Evolutionary conservation across 2,113 vertebrate genomes (phyloP).

Genomic region (Erinaceus europaeus): DNA sequence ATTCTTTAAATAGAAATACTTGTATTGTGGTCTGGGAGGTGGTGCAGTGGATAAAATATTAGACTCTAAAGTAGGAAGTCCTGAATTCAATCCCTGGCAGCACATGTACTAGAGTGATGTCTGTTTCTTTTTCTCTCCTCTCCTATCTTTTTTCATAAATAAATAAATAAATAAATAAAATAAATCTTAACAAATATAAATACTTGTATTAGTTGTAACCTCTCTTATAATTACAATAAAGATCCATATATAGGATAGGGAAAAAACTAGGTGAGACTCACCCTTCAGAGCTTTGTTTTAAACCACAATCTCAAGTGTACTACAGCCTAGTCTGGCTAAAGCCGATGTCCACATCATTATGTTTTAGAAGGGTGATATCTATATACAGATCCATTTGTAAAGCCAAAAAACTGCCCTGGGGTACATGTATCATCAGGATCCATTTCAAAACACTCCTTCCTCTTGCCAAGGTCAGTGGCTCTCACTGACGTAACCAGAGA

Average conservation of each 20-base stretch:
- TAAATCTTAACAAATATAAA: background rate
- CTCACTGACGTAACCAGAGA: conserved; percentile 68
- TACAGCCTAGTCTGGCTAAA: background rate
- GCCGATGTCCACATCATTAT: background rate
- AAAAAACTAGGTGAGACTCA: background rate
- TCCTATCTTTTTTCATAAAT: too few species aligned
- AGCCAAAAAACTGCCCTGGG: conserved; percentile 42
- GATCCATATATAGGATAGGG: background rate
- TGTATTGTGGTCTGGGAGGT: too few species aligned
- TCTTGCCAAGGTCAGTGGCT: conserved; percentile 60
- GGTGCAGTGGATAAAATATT: too few species aligned
- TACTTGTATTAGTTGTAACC: background rate
- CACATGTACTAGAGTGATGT: too few species aligned
- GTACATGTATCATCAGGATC: conserved; percentile 57
- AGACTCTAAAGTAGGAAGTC: too few species aligned
- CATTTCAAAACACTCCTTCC: conserved; percentile 59
- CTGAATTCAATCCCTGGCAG: too few species aligned
- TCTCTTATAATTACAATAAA: background rate
- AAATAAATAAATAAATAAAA: too few species aligned
- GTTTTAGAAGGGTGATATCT: background rate
- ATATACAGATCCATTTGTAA: background rate
- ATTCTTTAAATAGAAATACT: too few species aligned
- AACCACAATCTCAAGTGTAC: background rate
- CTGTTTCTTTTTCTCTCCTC: too few species aligned
- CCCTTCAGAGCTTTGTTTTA: background rate